Base-by-base conservation (phyloP, 2,113 vertebrate genomes). In the Leucoraja erinaceus region DNA sequence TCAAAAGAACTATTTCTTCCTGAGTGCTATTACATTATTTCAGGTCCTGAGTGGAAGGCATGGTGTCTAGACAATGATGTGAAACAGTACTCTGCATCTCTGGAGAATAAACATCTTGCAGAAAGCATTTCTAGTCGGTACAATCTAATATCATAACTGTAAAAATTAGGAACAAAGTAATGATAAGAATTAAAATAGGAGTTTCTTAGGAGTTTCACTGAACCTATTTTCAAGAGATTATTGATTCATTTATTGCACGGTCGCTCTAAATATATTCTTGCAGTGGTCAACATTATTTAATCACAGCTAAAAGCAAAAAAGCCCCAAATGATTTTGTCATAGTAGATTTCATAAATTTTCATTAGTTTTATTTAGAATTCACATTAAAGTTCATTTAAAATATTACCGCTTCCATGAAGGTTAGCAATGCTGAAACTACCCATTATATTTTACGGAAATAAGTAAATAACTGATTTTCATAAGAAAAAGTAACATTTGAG, bases 361-460 rank as follows among this genome's bases (percentile, higher is more conserved):
- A 38, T 91, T 12, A 38, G 66, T 72, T 91, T 88, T 88, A 88
- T 88, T 18, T 70, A 70, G n/a, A 38, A 31, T n/a, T 90, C n/a
- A 90, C 31, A 68, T 90, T 70, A 90, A 68, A 33, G 61, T 91
- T 72, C 47, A 31, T 38, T 70, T 38, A 31, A 68, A 90, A 72
- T 72, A 0, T 8, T 25, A 14, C 2, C 14, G 63, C 59, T 83
- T 5, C 4, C 59, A 88, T 88, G 28, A 84, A 81, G 56, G 22
- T 12, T 11, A 84, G 83, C 59, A 88, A 88, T 88, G n/a, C 14
- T 18, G 83, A 63, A 63, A 88, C 63, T 66, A 31, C 25, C 47
- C 54, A 83, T 3, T 25, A 83, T 4, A 56, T 25, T 83, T 83
- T 83, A 83, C n/a, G 54, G 28, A 83, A 33, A 12, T 6, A 88